A percentile compares a stretch with the other conserved stretches of the same genome.
Conservation (phyloP, 2,888 invertebrate species). For the Kryphioiulus occultus region DNA sequence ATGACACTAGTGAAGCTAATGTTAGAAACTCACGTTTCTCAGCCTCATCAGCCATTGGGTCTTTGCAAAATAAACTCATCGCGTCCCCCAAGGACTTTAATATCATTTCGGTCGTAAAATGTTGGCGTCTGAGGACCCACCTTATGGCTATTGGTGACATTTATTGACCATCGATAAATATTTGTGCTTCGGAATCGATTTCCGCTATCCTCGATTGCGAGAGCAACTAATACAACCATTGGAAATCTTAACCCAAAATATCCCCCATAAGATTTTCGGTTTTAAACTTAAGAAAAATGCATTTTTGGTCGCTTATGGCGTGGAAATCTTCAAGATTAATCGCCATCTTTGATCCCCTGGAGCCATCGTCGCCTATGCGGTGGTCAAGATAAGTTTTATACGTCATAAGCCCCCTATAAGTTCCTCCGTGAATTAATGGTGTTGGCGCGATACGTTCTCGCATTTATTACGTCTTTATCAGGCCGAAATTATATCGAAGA, state of each 20-base stretch:
- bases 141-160: neutral
- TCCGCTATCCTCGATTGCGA: neutral
- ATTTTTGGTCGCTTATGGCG: neutral
- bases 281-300: neutral
- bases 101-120: neutral
- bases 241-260: neutral
- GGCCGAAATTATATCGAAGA: neutral
- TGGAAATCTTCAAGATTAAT: no score
- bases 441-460: neutral
- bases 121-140: no score
- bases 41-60: no score
- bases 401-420: no score
- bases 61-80: no score
- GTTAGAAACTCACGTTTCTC: no score
- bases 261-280: neutral
- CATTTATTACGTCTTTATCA: neutral
- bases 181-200: neutral
- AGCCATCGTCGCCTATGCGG: neutral
- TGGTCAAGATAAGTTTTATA: no score
- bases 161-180: neutral
- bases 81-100: neutral
- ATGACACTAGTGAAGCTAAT: no score
- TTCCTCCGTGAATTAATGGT: neutral
- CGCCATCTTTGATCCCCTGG: neutral
- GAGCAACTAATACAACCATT: neutral